Conservation (phyloP, 2,113 vertebrate genomes). For the Colius striatus region DNA sequence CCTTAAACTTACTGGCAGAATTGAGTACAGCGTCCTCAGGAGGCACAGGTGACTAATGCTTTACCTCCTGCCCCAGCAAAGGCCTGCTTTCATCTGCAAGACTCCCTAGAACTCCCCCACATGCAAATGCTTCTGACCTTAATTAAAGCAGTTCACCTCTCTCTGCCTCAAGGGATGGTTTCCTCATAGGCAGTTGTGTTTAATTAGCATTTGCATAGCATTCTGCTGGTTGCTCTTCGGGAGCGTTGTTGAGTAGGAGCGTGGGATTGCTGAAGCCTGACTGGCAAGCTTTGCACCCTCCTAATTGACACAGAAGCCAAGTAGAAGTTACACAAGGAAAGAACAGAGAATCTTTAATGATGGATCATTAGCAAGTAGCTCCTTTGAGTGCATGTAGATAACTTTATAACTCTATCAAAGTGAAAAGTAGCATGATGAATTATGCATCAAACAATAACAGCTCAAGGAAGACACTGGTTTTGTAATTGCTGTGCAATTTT, state of each 20-base stretch:
- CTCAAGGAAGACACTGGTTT: slow-evolving; percentile 51
- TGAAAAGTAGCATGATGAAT: slow-evolving; percentile 67
- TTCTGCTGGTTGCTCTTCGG: slow-evolving; percentile 64
- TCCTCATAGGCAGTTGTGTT: slow-evolving; percentile 69
- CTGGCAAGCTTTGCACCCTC: slow-evolving; percentile 65
- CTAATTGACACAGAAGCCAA: slow-evolving; percentile 69
- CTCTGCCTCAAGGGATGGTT: slow-evolving; percentile 65
- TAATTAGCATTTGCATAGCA: slow-evolving; percentile 72
- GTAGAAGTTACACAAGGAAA: slow-evolving; percentile 70
- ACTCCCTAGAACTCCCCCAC: slow-evolving; percentile 42
- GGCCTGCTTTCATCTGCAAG: background rate
- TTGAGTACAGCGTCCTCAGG: background rate
- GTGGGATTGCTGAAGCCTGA: slow-evolving; percentile 71
- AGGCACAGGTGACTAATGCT: background rate
- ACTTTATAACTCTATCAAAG: slow-evolving; percentile 68
- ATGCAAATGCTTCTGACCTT: slow-evolving; percentile 67
- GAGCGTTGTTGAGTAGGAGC: slow-evolving; percentile 50
- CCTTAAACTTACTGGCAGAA: background rate
- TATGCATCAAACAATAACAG: slow-evolving; percentile 60
- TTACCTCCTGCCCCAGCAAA: background rate
- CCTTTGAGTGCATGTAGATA: slow-evolving; percentile 70
- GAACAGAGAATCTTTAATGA: slow-evolving; percentile 65
- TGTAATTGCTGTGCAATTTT: slow-evolving; percentile 63
- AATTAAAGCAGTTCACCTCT: slow-evolving; percentile 69
- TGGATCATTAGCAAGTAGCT: slow-evolving; percentile 68